Evolutionary conservation across 2,888 invertebrate genomes (phyloP).

Genomic region (Holacanthella duospinosa): DNA sequence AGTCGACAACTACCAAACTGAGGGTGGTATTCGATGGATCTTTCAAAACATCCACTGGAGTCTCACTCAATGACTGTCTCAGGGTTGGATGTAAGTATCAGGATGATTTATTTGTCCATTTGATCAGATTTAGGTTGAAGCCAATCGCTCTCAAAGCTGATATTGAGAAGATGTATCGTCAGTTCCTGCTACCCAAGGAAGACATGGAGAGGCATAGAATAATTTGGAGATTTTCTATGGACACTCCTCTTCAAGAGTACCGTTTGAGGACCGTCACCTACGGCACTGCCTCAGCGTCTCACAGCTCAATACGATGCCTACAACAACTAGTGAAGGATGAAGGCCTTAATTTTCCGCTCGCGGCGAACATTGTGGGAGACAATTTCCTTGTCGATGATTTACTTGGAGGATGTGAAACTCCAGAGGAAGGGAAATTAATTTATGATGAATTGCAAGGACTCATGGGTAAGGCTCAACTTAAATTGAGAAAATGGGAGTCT

Average conservation of each 20-base stretch:
- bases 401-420: conserved; percentile 3
- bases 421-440: conserved; percentile 1
- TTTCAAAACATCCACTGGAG: conserved; percentile 8
- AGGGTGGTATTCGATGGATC: conserved; percentile 36
- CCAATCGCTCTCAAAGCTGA: conserved; percentile 39
- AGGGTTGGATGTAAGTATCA: conserved; percentile 39
- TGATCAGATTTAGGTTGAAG: conserved; percentile 38
- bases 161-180: conserved; percentile 41
- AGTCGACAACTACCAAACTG: neutral
- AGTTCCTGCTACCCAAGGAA: conserved; percentile 36
- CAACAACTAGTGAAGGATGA: conserved; percentile 36
- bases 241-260: conserved; percentile 24
- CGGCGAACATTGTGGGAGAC: conserved; percentile 18
- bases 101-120: conserved; percentile 38
- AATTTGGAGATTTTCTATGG: conserved; percentile 38
- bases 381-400: conserved; percentile 39
- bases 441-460: conserved; percentile 9
- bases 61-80: conserved; percentile 40
- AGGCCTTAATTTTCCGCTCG: conserved; percentile 13
- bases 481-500: conserved; percentile 16
- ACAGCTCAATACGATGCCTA: conserved; percentile 18
- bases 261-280: conserved; percentile 39
- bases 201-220: conserved; percentile 40
- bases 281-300: conserved; percentile 38
- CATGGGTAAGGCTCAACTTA: conserved; percentile 2